Conservation (phyloP, 1,140 invertebrate genomes). For the Apocrypta bakeri region DNA sequence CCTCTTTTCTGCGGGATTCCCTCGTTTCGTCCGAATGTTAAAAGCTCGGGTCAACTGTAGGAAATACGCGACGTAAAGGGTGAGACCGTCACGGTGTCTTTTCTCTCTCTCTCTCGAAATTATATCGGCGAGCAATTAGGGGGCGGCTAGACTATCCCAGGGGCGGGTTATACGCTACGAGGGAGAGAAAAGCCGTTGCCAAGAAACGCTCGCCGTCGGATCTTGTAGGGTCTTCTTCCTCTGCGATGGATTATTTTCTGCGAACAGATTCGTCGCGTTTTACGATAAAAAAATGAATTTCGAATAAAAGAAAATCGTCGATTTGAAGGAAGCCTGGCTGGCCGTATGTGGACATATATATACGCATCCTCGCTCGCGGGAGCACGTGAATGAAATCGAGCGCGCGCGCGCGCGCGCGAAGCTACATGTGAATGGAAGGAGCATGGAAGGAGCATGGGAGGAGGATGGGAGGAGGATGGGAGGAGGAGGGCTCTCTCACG, state of each 20-base stretch:
- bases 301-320: background rate
- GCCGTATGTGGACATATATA: background rate
- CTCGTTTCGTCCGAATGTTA: background rate
- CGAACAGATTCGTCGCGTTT: too few species aligned
- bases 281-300: background rate
- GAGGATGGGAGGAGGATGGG: slow-evolving; percentile 35
- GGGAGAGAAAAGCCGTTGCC: background rate
- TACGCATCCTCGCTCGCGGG: slow-evolving; percentile 36
- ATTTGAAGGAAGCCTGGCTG: slow-evolving; percentile 15
- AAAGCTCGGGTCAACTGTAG: background rate
- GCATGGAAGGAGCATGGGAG: background rate
- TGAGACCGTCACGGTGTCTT: background rate
- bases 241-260: background rate
- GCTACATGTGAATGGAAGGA: slow-evolving; percentile 33
- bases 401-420: slow-evolving; percentile 52
- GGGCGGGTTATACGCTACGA: background rate
- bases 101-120: too few species aligned
- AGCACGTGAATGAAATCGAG: slow-evolving; percentile 58
- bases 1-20: background rate
- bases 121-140: slow-evolving; percentile 1
- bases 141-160: background rate
- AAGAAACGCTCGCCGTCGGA: background rate
- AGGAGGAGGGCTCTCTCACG: slow-evolving; percentile 23
- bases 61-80: background rate
- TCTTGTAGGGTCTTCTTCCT: background rate